Base-by-base conservation (phyloP, 2,888 invertebrate genomes). In the Thyatira batis region DNA sequence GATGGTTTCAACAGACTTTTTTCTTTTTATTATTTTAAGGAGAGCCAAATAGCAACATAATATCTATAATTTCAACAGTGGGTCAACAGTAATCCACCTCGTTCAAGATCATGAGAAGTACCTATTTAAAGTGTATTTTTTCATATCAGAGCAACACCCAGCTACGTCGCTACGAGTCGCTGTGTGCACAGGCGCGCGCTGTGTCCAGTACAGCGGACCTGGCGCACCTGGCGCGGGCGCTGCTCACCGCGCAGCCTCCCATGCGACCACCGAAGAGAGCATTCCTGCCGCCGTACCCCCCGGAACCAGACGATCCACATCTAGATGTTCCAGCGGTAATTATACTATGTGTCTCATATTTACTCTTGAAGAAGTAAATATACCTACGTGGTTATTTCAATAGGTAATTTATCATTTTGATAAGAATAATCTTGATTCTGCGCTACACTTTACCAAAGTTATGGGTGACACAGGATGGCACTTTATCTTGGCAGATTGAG, bases 91-190 rank as follows among this genome's bases (percentile, higher is more conserved):
- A n/a, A n/a, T n/a, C n/a, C n/a, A n/a, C n/a, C n/a, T n/a, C n/a
- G n/a, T n/a, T n/a, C n/a, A n/a, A n/a, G n/a, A 23, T 23, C 23
- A 4, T 23, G 3, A 23, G 23, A 23, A 23, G 23, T 4, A 6
- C 23, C 23, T 4, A n/a, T n/a, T n/a, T n/a, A n/a, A n/a, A n/a
- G n/a, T n/a, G n/a, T n/a, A n/a, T n/a, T n/a, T 20, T 49, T 6
- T 50, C 23, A 59, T 63, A 58, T 39, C 89, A 97, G 97, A 95
- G 96, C 49, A 94, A 94, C 73, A 97, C 97, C 74, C 97, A 97
- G 80, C 94, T 95, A 23, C 94, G 95, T 61, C 94, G 98, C 59
- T 98, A 98, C 91, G 97, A 96, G 77, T 94, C 94, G 11, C 92
- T 98, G 49, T 94, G 95, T 63, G 93, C 94, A 50, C 96, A 97